These are phyloP conservation scores for Myotis myotis DNA, from an alignment of 2,797 vertebrate species.

Conservation along the genomic window DNA sequence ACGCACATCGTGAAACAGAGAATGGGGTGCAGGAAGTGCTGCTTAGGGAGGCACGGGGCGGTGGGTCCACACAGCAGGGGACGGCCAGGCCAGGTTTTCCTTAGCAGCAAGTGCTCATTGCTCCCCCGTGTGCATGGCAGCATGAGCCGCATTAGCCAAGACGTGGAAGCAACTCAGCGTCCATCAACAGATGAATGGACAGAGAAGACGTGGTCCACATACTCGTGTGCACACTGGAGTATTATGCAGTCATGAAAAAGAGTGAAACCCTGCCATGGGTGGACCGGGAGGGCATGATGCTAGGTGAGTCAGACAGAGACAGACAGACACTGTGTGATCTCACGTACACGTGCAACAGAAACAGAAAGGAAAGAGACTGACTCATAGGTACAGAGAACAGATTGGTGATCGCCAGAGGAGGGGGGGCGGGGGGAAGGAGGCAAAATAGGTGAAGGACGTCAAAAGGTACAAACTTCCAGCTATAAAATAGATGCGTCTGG, in stretches of 20 bases:
- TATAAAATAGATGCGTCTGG: neutral
- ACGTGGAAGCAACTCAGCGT: neutral
- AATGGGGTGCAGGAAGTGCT: neutral
- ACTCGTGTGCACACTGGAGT: too few relatives aligned
- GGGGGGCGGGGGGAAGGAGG: too few relatives aligned
- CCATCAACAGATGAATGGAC: neutral
- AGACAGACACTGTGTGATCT: neutral
- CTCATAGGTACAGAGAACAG: neutral
- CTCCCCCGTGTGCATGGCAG: neutral
- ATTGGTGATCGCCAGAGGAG: neutral
- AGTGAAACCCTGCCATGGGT: neutral
- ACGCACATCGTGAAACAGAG: neutral
- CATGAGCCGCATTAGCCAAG: neutral
- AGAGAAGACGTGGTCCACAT: neutral
- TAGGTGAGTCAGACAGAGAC: neutral
- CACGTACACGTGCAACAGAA: neutral
- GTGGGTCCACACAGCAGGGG: neutral
- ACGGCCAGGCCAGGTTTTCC: fast-evolving
- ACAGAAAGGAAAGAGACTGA: neutral
- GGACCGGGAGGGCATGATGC: neutral
- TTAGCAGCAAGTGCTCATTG: neutral
- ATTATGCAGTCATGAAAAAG: too few relatives aligned
- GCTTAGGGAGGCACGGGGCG: neutral
- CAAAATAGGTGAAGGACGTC: neutral
- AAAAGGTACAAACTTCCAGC: neutral